Evolutionary conservation across 1,140 invertebrate species (phyloP).

Genomic region (Camponotus pennsylvanicus): DNA sequence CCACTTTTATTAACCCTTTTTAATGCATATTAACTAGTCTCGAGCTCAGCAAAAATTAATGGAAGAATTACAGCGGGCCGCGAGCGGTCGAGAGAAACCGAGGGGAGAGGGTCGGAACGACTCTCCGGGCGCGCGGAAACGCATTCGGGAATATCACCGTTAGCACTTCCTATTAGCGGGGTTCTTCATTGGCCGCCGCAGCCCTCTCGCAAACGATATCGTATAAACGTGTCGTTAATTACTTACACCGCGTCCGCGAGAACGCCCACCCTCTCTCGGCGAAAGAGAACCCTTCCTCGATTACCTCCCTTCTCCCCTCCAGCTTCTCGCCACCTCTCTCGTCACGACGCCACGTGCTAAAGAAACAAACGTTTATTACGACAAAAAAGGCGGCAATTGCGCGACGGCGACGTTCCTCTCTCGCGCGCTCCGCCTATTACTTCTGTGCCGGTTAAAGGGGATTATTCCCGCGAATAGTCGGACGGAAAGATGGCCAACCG

Average conservation of each 20-base stretch:
- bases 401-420: constrained; percentile 8
- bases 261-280: constrained; percentile 49
- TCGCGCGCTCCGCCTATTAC: constrained; percentile 15
- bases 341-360: constrained; percentile 63
- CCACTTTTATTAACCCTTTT: constrained; percentile 74
- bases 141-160: constrained; percentile 84
- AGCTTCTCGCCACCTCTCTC: constrained; percentile 68
- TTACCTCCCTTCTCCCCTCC: not conserved
- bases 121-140: constrained; percentile 63
- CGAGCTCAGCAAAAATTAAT: constrained; percentile 85
- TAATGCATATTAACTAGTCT: constrained; percentile 85
- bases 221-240: constrained; percentile 85
- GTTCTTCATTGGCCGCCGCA: constrained; percentile 80
- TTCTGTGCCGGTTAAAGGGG: constrained; percentile 50
- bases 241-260: constrained; percentile 78
- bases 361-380: constrained; percentile 68
- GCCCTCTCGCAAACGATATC: constrained; percentile 80
- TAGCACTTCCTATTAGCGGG: constrained; percentile 84
- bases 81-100: constrained; percentile 39
- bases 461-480: constrained; percentile 50
- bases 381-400: constrained; percentile 4
- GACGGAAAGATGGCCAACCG: constrained; percentile 42
- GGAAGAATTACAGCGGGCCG: constrained; percentile 80
- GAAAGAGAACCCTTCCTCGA: not conserved
- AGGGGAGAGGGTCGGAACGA: constrained; percentile 50